These are phyloP conservation scores for Wasmannia auropunctata DNA, from an alignment of 1,140 invertebrate genomes.

Conservation along the genomic window DNA sequence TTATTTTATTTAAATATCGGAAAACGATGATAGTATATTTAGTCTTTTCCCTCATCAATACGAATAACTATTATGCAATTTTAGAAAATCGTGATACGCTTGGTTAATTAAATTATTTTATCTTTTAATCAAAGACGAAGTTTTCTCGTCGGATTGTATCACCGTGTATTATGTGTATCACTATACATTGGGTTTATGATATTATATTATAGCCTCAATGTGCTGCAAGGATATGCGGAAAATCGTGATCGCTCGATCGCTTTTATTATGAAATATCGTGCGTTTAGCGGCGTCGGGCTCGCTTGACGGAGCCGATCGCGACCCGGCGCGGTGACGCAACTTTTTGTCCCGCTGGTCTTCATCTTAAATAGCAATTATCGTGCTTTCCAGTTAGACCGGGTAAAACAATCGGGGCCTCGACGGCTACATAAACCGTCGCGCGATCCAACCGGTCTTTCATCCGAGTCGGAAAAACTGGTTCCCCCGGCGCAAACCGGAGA, in stretches of 20 bases:
- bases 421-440: conserved; percentile 58
- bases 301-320: conserved; percentile 28
- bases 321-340: conserved; percentile 54
- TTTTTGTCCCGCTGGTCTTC: conserved; percentile 57
- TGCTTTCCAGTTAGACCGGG: conserved; percentile 69
- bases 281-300: background rate
- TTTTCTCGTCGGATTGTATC: background rate
- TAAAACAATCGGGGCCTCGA: conserved; percentile 68
- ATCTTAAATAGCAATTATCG: conserved; percentile 71
- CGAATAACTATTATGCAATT: background rate
- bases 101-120: background rate
- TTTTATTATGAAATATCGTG: background rate
- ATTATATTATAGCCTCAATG: background rate
- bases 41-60: background rate
- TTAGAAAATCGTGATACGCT: background rate
- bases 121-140: background rate
- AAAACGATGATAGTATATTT: background rate
- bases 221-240: background rate
- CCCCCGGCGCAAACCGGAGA: conserved; percentile 42
- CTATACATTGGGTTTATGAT: background rate
- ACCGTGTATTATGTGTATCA: background rate
- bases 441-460: conserved; percentile 70
- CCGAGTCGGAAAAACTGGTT: conserved; percentile 70
- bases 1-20: background rate
- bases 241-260: background rate